A percentile compares a stretch with the other conserved stretches of the same genome.
These are phyloP conservation scores for Elymnias hypermnestra DNA, from an alignment of 1,140 invertebrate species.

Conservation along the genomic window DNA sequence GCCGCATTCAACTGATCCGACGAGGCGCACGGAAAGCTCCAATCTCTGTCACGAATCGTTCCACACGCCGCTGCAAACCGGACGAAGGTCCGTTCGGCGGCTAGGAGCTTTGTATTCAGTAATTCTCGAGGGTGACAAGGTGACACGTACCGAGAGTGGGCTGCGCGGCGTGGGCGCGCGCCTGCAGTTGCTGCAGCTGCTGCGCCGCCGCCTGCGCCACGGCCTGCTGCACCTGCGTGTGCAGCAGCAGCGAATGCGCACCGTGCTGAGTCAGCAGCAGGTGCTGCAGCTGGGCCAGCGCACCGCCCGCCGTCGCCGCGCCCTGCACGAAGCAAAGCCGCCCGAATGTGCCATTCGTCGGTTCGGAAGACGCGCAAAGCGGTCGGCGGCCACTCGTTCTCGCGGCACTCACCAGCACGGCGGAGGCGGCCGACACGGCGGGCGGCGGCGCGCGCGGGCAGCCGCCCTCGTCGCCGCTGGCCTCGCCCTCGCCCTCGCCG, in stretches of 20 bases:
- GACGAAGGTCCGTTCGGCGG: too few species aligned
- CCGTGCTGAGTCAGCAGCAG: conserved; percentile 61
- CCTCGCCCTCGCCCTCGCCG: conserved; percentile 45
- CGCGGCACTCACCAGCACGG: too few species aligned
- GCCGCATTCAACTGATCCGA: too few species aligned
- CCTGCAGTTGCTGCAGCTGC: conserved; percentile 86
- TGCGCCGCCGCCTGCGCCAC: conserved; percentile 90
- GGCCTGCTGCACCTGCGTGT: conserved; percentile 79
- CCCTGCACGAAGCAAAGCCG: conserved; percentile 28
- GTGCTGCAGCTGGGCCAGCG: conserved; percentile 64
- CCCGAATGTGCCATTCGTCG: neutral
- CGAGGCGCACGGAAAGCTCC: too few species aligned
- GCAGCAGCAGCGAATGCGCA: conserved; percentile 60
- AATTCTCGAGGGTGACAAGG: neutral
- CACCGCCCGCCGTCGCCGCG: conserved; percentile 51
- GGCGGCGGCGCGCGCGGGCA: neutral
- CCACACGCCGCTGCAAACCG: too few species aligned
- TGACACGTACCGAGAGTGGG: conserved; percentile 53
- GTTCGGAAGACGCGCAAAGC: neutral
- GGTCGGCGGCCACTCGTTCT: too few species aligned
- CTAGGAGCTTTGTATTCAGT: too few species aligned
- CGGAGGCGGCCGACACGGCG: neutral
- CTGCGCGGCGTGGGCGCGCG: conserved; percentile 76
- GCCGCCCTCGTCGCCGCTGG: conserved; percentile 52
- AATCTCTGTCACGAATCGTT: too few species aligned